These are phyloP conservation scores for Idaea dimidiata DNA, from an alignment of 2,888 invertebrate genomes.

Conservation along the genomic window DNA sequence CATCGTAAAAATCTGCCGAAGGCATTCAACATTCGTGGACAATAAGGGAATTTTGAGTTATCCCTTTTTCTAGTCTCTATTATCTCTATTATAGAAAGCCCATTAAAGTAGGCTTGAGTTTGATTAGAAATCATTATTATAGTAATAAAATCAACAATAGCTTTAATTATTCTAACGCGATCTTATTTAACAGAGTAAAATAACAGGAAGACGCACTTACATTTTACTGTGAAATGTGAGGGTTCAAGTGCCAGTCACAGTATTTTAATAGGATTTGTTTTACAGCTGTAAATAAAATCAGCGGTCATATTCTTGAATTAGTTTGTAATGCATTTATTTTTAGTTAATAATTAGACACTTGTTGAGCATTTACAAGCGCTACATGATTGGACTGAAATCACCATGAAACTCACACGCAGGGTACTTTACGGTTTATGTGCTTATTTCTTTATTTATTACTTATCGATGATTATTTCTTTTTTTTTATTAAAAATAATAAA, in stretches of 20 bases:
- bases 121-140: not conserved
- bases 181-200: conserved; percentile 29
- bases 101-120: not conserved
- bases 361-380: conserved; percentile 61
- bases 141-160: not conserved
- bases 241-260: conserved; percentile 62
- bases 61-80: too few relatives aligned
- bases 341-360: conserved; percentile 67
- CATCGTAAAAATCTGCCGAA: not conserved
- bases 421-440: too few relatives aligned
- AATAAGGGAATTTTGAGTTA: too few relatives aligned
- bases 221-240: conserved; percentile 63
- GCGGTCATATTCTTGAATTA: conserved; percentile 67
- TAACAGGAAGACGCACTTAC: conserved; percentile 56
- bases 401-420: conserved; percentile 34
- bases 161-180: not conserved
- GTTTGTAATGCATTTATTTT: conserved; percentile 56
- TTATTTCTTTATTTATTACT: too few relatives aligned
- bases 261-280: conserved; percentile 64
- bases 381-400: conserved; percentile 49
- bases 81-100: too few relatives aligned
- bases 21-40: not conserved
- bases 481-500: too few relatives aligned
- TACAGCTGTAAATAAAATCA: conserved; percentile 59
- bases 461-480: too few relatives aligned